Evolutionary conservation across 2,113 vertebrate genomes (phyloP).

Genomic region (Neolamprologus longior): DNA sequence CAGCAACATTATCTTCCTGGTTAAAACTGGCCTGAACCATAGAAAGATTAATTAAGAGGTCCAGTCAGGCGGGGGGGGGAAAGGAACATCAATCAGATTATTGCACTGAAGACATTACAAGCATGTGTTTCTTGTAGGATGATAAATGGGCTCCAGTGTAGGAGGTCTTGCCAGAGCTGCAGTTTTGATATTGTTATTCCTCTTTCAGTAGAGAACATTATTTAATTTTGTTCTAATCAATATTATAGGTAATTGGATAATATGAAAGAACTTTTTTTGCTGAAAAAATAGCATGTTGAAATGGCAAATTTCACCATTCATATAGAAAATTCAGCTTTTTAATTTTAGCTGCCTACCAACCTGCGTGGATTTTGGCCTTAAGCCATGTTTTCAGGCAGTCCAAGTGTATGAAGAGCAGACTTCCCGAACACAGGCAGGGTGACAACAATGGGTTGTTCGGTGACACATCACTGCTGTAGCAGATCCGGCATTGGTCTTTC

Average conservation of each 20-base stretch:
- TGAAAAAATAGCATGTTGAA: background rate
- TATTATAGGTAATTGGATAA: fast-evolving
- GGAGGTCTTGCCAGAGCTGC: background rate
- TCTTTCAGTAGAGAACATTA: background rate
- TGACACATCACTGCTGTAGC: conserved; percentile 71
- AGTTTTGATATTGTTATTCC: background rate
- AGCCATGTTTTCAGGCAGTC: background rate
- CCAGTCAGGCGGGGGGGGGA: fast-evolving
- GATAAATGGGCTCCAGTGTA: background rate
- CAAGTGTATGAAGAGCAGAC: background rate
- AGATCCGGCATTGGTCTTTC: conserved; percentile 79
- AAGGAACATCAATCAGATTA: background rate
- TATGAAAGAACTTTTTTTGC: fast-evolving
- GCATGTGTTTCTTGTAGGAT: background rate
- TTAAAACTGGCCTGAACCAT: background rate
- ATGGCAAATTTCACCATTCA: background rate
- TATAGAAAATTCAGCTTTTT: background rate
- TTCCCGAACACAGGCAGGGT: conserved; percentile 73
- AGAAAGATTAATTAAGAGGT: background rate
- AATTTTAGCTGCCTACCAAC: background rate
- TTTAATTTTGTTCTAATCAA: background rate
- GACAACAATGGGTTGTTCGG: conserved; percentile 75
- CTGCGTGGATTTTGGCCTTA: background rate
- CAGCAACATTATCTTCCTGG: background rate
- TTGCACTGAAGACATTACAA: background rate